Evolutionary conservation across 1,140 invertebrate genomes (phyloP).

Genomic region (Zelostemma sp.): DNA sequence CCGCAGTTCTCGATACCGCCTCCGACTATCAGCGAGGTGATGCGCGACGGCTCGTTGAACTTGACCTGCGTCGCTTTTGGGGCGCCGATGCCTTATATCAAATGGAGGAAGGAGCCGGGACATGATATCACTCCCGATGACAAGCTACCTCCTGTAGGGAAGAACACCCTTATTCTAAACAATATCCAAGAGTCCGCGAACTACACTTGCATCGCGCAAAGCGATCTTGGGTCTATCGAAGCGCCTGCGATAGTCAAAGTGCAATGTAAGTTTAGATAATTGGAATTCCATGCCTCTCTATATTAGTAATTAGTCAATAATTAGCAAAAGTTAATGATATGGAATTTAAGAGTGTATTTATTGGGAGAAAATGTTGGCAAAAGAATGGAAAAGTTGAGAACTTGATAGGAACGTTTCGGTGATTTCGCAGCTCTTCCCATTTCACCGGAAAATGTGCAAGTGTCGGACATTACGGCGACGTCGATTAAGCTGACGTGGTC

Average conservation of each 20-base stretch:
- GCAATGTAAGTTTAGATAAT: constrained; percentile 95
- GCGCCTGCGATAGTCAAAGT: constrained; percentile 90
- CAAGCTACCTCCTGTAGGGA: constrained; percentile 85
- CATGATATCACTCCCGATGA: constrained; percentile 88
- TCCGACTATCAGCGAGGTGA: constrained; percentile 85
- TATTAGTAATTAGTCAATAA: too few relatives aligned
- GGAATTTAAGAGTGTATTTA: constrained; percentile 6
- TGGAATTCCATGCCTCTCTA: too few relatives aligned
- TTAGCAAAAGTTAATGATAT: too few relatives aligned
- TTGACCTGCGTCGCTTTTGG: constrained; percentile 97
- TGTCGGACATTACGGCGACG: constrained; percentile 93
- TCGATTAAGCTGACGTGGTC: constrained; percentile 93
- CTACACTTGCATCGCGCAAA: constrained; percentile 97
- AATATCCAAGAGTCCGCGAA: constrained; percentile 94
- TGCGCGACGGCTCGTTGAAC: constrained; percentile 90
- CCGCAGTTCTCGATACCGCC: constrained; percentile 95
- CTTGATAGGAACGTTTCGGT: background rate
- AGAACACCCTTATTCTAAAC: constrained; percentile 87
- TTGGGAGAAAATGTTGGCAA: too few relatives aligned
- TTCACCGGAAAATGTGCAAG: constrained; percentile 86
- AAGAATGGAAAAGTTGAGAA: background rate
- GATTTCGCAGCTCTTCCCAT: constrained; percentile 84
- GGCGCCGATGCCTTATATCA: constrained; percentile 97
- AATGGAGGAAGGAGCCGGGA: constrained; percentile 89
- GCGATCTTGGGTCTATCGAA: constrained; percentile 92